Evolutionary conservation across 2,888 invertebrate genomes (phyloP), one percentile per base, ranked within the genome.

Genomic region (Drosophila emarginata): DNA sequence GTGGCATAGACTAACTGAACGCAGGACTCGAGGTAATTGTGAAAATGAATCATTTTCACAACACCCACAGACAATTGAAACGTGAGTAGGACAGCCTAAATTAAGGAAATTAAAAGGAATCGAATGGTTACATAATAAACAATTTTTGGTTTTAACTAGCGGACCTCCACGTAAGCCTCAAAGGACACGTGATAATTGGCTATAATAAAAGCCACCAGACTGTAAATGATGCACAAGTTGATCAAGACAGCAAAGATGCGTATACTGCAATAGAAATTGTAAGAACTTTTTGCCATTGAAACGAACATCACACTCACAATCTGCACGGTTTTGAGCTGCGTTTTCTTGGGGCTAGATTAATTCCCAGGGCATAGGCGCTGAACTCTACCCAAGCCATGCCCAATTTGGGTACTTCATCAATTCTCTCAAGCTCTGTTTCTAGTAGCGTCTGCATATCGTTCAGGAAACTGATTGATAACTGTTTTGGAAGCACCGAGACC

Each of bases 161-260:
- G 12, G 7, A 84, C 84, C 87, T 85, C 84, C 9, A 87, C 85
- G 28, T 88, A 84, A 4, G 79, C 67, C 63, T 86, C 87, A 57
- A 85, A 85, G 12, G 88, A 83, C 1, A 78, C 66, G 21, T 21
- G 57, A 54, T 64, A 80, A 26, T 88, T 73, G 7, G 28, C 79
- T 45, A 67, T 64, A 2, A 88, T 80, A 14, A 84, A 86, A 12
- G 61, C 61, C 1, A 87, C 15, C 0, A 88, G 66, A 3, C 84
- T 75, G 15, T 74, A 73, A n/a, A 82, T 74, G 11, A 78, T 72
- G 32, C 61, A 28, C 11, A 87, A 14, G 59, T 87, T 82, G 0
- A 77, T 28, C 6, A 76, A 11, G 14, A 67, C 39, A 3, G 60
- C 64, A 1, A 32, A 18, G n/a, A 63, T 9, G 1, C 71, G 58